Evolutionary conservation across 2,113 vertebrate species (phyloP).

Genomic region (Atlantisia rogersi): DNA sequence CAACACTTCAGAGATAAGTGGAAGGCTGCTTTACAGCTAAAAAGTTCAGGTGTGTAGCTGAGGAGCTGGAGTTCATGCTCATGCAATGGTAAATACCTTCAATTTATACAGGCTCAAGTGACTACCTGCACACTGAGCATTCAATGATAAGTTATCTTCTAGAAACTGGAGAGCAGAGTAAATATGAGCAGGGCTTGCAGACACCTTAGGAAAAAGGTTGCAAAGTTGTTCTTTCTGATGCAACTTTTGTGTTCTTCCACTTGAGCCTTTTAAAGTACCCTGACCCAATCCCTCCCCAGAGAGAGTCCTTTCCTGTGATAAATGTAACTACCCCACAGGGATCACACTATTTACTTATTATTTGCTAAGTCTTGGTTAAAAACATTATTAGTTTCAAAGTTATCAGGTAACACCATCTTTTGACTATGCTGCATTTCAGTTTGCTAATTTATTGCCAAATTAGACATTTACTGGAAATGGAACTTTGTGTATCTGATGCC

Average conservation of each 20-base stretch:
- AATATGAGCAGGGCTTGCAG: background rate
- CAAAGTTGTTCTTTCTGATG: background rate
- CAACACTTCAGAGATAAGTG: background rate
- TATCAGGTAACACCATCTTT: background rate
- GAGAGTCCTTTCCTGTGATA: background rate
- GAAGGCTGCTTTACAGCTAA: background rate
- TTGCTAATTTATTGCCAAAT: background rate
- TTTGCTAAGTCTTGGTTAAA: background rate
- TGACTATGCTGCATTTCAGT: background rate
- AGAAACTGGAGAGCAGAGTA: background rate
- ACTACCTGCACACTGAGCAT: background rate
- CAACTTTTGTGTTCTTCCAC: background rate
- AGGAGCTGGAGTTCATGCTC: background rate
- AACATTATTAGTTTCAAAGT: background rate
- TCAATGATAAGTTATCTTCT: background rate
- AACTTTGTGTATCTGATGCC: background rate
- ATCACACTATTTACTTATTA: background rate
- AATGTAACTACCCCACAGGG: background rate
- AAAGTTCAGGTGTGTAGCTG: background rate
- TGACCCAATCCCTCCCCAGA: background rate
- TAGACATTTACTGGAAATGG: background rate
- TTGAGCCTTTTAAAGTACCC: background rate
- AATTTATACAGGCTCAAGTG: background rate
- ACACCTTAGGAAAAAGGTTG: background rate
- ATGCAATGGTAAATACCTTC: background rate